Evolutionary conservation across 2,888 invertebrate genomes (phyloP).

Genomic region (Dexiosoma caninum): DNA sequence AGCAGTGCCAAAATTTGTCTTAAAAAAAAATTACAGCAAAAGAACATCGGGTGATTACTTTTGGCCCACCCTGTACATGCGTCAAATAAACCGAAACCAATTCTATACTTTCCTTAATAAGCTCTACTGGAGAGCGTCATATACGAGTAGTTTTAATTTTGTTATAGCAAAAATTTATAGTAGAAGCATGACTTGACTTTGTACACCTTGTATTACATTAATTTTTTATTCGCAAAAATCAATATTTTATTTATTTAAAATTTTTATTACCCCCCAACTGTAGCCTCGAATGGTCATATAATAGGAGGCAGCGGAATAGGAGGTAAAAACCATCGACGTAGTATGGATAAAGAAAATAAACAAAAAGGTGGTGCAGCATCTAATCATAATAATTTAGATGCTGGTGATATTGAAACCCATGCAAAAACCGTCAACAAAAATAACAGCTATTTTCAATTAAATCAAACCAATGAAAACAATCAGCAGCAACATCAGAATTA

Average conservation of each 20-base stretch:
- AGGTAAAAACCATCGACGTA: slow-evolving; percentile 74
- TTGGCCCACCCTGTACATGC: too few relatives aligned
- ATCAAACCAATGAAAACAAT: slow-evolving; percentile 62
- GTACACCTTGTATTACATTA: neutral
- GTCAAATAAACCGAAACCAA: too few relatives aligned
- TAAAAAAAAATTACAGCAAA: too few relatives aligned
- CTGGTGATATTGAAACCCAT: slow-evolving; percentile 64
- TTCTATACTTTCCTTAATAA: neutral
- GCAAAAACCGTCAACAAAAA: slow-evolving; percentile 67
- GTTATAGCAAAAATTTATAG: neutral
- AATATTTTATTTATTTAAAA: neutral
- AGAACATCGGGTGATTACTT: too few relatives aligned
- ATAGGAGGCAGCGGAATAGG: slow-evolving; percentile 65
- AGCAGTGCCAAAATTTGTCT: too few relatives aligned
- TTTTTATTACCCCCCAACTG: slow-evolving; percentile 59
- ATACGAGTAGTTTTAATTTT: neutral
- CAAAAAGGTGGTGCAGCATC: slow-evolving; percentile 46
- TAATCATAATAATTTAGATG: slow-evolving; percentile 64
- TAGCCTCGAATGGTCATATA: slow-evolving; percentile 72
- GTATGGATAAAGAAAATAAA: slow-evolving; percentile 75
- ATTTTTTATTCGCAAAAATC: neutral
- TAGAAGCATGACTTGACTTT: neutral
- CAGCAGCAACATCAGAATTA: slow-evolving; percentile 38
- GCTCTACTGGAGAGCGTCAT: neutral
- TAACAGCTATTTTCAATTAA: slow-evolving; percentile 69